These are phyloP conservation scores for Micromys minutus DNA, from an alignment of 2,113 vertebrate species.

Conservation along the genomic window DNA sequence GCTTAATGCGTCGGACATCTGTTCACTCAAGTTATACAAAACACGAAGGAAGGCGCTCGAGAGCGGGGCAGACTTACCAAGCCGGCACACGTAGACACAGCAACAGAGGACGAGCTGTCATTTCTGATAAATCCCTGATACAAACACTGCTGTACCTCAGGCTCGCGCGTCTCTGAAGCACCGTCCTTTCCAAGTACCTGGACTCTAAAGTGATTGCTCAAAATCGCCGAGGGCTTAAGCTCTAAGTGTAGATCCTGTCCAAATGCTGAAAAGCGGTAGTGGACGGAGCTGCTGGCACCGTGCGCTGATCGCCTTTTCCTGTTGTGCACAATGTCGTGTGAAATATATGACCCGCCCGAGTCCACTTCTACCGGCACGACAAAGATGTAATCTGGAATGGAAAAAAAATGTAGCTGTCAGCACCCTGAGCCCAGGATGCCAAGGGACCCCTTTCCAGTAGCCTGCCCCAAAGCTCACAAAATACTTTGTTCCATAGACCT, in stretches of 20 bases:
- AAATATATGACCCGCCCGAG: conserved; percentile 89
- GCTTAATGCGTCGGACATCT: conserved; percentile 67
- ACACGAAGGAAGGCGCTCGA: neutral
- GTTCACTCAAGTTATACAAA: conserved; percentile 50
- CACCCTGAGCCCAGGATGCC: neutral
- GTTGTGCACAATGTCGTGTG: conserved; percentile 90
- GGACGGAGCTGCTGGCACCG: conserved; percentile 85
- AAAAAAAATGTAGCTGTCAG: conserved; percentile 63
- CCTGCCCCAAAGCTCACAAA: neutral
- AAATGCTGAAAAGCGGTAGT: conserved; percentile 95
- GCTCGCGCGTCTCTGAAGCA: conserved; percentile 84
- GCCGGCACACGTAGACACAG: conserved; percentile 95
- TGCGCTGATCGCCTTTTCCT: conserved; percentile 89
- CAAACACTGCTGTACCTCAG: conserved; percentile 89
- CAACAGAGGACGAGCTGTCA: conserved; percentile 91
- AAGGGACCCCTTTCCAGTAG: neutral
- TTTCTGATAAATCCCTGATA: conserved; percentile 98
- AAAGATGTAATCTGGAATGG: conserved; percentile 93
- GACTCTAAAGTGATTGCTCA: conserved; percentile 92
- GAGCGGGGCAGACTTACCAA: conserved; percentile 90
- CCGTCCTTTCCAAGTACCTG: conserved; percentile 91
- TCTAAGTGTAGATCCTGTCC: conserved; percentile 95
- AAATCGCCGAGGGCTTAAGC: conserved; percentile 90
- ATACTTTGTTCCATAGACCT: neutral
- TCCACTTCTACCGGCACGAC: conserved; percentile 95